phyloP scores from a whole-genome alignment of 2,888 invertebrate genomes.

The Masnerella sp. region DNA sequence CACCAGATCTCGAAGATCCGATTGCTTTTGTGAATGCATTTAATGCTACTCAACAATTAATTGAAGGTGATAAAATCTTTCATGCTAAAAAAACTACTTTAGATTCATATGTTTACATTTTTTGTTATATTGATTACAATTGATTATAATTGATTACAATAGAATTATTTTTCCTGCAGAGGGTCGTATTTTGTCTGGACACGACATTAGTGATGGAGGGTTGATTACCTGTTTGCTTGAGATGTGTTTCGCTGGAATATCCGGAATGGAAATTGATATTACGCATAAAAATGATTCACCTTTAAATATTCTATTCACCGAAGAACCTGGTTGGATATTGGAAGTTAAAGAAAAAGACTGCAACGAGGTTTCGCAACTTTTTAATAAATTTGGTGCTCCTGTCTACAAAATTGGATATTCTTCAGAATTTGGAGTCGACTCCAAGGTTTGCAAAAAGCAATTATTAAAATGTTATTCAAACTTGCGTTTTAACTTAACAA shows the following conservation, averaged over 20 bases:
- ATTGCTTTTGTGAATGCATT: conserved; percentile 86
- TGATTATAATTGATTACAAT: too few species aligned
- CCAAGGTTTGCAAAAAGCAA: conserved; percentile 78
- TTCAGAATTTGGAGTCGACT: conserved; percentile 83
- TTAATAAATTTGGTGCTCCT: conserved; percentile 81
- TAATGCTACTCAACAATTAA: conserved; percentile 88
- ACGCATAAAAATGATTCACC: conserved; percentile 80
- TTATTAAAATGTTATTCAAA: not conserved
- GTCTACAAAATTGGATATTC: conserved; percentile 85
- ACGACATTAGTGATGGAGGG: conserved; percentile 98
- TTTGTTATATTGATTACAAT: too few species aligned
- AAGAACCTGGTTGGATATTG: conserved; percentile 91
- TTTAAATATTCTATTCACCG: conserved; percentile 87
- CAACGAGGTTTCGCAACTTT: conserved; percentile 81
- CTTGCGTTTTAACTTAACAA: not conserved
- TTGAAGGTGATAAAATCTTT: conserved; percentile 80
- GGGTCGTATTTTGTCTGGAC: conserved; percentile 87
- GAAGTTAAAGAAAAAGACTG: conserved; percentile 83
- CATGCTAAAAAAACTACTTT: too few species aligned
- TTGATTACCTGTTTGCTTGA: conserved; percentile 92
- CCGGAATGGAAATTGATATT: conserved; percentile 85
- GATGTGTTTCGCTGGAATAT: conserved; percentile 96
- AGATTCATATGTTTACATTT: too few species aligned
- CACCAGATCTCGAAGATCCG: conserved; percentile 89
- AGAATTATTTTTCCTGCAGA: too few species aligned